Percentiles rank a stretch among this genome's conserved stretches.
phyloP scores from a whole-genome alignment of 2,888 invertebrate genomes.

The Phyllotreta cruciferae region DNA sequence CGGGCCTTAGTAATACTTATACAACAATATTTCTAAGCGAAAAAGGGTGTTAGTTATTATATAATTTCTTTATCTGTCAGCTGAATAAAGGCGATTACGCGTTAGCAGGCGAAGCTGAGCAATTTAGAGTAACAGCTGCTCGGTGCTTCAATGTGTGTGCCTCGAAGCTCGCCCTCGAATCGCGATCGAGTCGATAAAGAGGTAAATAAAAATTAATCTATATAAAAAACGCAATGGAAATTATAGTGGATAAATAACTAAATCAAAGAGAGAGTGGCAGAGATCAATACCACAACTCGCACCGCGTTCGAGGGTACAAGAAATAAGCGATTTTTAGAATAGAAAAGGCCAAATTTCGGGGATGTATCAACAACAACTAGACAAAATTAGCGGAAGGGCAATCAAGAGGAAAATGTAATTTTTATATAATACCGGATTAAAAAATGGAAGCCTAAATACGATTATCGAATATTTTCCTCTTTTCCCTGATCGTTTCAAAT shows the following conservation, averaged over 20 bases:
- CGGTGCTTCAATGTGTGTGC: constrained; percentile 15
- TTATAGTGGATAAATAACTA: neutral
- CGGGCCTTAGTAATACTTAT: constrained; percentile 51
- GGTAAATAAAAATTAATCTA: neutral
- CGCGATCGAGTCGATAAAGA: constrained; percentile 15
- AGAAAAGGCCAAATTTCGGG: constrained; percentile 44
- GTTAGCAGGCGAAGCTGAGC: constrained; percentile 53
- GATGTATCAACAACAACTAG: constrained; percentile 53
- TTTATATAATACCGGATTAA: constrained; percentile 44
- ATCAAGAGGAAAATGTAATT: constrained; percentile 44
- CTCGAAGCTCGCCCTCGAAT: constrained; percentile 20
- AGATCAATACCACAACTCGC: constrained; percentile 11
- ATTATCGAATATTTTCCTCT: constrained; percentile 48
- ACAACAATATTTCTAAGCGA: constrained; percentile 50
- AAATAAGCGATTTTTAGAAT: constrained; percentile 43
- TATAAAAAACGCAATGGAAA: constrained; percentile 9
- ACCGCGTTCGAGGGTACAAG: constrained; percentile 32
- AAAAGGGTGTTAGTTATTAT: constrained; percentile 52
- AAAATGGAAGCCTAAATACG: constrained; percentile 56
- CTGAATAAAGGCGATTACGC: constrained; percentile 53
- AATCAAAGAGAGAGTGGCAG: constrained; percentile 6
- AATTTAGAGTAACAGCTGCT: constrained; percentile 38
- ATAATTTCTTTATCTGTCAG: constrained; percentile 49
- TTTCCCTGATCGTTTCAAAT: constrained; percentile 42
- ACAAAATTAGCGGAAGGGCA: constrained; percentile 45